These are phyloP conservation scores for Drosophila athabasca DNA, from an alignment of 1,140 invertebrate genomes.

Conservation along the genomic window DNA sequence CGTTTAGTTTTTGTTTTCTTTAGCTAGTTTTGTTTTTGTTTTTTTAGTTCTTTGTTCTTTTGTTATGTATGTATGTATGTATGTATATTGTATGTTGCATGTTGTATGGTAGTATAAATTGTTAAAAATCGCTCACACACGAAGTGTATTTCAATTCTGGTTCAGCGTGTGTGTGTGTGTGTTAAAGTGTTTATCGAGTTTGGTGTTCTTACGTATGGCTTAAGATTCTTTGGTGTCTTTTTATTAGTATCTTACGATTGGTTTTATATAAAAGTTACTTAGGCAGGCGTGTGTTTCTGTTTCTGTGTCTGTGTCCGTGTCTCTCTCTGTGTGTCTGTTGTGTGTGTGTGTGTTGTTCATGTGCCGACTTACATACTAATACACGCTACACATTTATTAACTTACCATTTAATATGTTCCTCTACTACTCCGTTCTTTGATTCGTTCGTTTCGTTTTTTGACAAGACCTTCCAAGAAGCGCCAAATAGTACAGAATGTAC, in stretches of 20 bases:
- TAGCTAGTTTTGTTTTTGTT: conserved; percentile 64
- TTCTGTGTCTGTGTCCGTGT: conserved; percentile 9
- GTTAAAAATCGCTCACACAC: conserved; percentile 70
- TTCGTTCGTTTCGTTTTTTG: conserved; percentile 49
- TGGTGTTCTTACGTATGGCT: conserved; percentile 62
- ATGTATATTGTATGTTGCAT: conserved; percentile 28
- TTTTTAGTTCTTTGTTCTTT: conserved; percentile 23
- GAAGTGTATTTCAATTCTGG: conserved; percentile 32
- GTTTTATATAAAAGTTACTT: conserved; percentile 59
- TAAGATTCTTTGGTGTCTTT: conserved; percentile 58
- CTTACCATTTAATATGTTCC: conserved; percentile 72
- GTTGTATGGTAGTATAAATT: conserved; percentile 57
- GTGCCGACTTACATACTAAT: conserved; percentile 64
- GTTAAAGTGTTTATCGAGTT: conserved; percentile 16
- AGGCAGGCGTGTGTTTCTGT: conserved; percentile 63
- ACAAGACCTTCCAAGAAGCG: conserved; percentile 70
- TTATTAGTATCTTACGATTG: conserved; percentile 32
- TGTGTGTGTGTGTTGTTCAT: conserved; percentile 31
- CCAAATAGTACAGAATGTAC: conserved; percentile 76
- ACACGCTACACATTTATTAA: conserved; percentile 78
- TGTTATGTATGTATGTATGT: conserved; percentile 34
- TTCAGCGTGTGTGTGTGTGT: conserved; percentile 55
- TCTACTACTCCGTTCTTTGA: conserved; percentile 36
- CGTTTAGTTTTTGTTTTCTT: conserved; percentile 48
- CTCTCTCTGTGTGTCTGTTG: conserved; percentile 7